These are phyloP conservation scores for Parnassius mnemosyne DNA, from an alignment of 2,888 invertebrate species.

Conservation along the genomic window DNA sequence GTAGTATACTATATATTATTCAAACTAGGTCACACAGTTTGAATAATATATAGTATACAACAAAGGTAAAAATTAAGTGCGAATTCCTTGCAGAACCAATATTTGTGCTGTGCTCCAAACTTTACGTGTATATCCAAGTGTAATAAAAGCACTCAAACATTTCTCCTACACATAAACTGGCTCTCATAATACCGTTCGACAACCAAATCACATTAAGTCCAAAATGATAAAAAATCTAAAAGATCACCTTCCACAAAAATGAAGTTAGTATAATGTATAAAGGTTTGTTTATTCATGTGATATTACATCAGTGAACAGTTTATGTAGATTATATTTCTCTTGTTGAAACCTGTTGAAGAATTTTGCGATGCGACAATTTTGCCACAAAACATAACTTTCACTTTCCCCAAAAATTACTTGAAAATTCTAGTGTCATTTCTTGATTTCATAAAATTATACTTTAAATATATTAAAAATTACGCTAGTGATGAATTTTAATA, in stretches of 20 bases:
- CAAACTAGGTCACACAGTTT: no score
- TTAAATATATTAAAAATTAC: neutral
- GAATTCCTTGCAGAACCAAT: no score
- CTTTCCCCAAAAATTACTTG: slow-evolving; percentile 2
- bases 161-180: slow-evolving; percentile 8
- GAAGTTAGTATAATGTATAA: slow-evolving; percentile 17
- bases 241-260: slow-evolving; percentile 10
- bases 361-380: slow-evolving; percentile 32
- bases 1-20: no score
- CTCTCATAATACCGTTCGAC: slow-evolving; percentile 3
- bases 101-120: no score
- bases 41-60: no score
- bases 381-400: slow-evolving; percentile 36
- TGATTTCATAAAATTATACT: neutral
- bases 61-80: no score
- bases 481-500: no score
- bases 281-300: slow-evolving; percentile 25
- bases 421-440: neutral
- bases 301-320: slow-evolving; percentile 32
- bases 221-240: slow-evolving; percentile 2
- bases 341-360: slow-evolving; percentile 26
- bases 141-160: neutral
- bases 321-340: slow-evolving; percentile 34
- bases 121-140: no score
- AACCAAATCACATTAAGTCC: neutral